These are phyloP conservation scores for Aplysina aerophoba DNA, from an alignment of 37 sponge, comb jelly and placozoan genomes.

Conservation along the genomic window DNA sequence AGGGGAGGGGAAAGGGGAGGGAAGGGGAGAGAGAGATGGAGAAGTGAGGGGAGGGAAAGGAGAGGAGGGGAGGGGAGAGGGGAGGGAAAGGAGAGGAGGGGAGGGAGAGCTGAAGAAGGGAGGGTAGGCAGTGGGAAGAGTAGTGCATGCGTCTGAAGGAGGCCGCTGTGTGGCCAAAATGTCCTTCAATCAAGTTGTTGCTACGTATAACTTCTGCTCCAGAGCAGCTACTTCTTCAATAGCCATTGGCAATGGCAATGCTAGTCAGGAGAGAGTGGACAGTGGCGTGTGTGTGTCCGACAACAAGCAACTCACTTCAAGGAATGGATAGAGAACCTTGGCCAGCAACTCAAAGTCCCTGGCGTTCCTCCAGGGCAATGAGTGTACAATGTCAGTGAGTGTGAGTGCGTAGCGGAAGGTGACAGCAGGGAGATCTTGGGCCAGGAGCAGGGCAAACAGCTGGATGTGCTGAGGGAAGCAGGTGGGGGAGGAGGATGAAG, in stretches of 20 bases:
- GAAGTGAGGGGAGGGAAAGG: too few relatives aligned
- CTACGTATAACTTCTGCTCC: too few relatives aligned
- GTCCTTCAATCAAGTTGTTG: too few relatives aligned
- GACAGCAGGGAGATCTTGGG: slow-evolving; percentile 41
- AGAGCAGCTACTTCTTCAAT: too few relatives aligned
- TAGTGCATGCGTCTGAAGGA: too few relatives aligned
- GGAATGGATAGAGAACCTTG: slow-evolving; percentile 51
- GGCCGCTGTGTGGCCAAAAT: too few relatives aligned
- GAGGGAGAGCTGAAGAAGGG: background rate
- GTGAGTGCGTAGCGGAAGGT: slow-evolving; percentile 64
- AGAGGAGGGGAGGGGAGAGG: background rate
- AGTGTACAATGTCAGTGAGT: slow-evolving; percentile 42
- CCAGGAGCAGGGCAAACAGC: slow-evolving; percentile 42
- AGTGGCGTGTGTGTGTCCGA: too few relatives aligned
- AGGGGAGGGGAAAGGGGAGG: too few relatives aligned
- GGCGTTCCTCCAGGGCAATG: slow-evolving; percentile 30
- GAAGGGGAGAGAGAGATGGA: too few relatives aligned
- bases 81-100: background rate
- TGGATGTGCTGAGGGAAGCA: slow-evolving; percentile 42
- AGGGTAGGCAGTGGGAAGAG: background rate
- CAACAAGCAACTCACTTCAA: slow-evolving; percentile 40
- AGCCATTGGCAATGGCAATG: too few relatives aligned
- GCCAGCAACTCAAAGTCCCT: slow-evolving; percentile 49
- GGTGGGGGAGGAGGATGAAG: background rate
- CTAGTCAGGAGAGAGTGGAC: too few relatives aligned